Percentiles rank a stretch among this genome's conserved stretches.
Evolutionary conservation across 2,113 vertebrate species (phyloP).

Genomic region (Calonectris borealis): DNA sequence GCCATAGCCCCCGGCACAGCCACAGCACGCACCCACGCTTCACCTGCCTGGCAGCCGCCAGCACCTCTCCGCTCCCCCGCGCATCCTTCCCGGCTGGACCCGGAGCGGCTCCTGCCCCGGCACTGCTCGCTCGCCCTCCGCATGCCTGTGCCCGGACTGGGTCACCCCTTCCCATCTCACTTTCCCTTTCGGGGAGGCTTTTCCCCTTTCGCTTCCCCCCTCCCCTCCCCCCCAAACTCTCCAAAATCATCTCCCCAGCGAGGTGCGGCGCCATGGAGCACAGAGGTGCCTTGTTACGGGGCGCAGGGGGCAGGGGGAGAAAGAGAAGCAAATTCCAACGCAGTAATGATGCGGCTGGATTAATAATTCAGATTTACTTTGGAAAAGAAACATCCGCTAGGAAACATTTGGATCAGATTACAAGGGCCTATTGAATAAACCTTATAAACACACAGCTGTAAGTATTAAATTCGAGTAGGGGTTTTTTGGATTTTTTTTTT

Average conservation of each 20-base stretch:
- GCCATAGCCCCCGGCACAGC: neutral
- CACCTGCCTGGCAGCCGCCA: neutral
- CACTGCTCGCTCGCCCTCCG: neutral
- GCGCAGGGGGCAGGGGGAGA: constrained; percentile 43
- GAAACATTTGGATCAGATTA: constrained; percentile 83
- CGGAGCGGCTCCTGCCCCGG: neutral
- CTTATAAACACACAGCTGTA: constrained; percentile 81
- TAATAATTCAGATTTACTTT: constrained; percentile 83
- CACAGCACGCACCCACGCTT: neutral
- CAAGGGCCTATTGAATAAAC: constrained; percentile 81
- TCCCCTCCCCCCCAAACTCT: neutral
- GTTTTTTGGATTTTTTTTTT: neutral
- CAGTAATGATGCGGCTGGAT: constrained; percentile 78
- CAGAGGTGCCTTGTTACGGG: constrained; percentile 76
- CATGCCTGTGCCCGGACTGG: neutral
- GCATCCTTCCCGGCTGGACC: neutral
- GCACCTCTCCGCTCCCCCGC: neutral
- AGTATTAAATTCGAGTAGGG: constrained; percentile 74
- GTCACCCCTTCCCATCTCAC: neutral
- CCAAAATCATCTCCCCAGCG: neutral
- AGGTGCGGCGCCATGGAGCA: constrained; percentile 56
- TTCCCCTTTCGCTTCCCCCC: neutral
- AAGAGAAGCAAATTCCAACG: constrained; percentile 73
- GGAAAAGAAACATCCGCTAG: constrained; percentile 82
- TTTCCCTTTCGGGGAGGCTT: neutral